phyloP scores from a whole-genome alignment of 1,140 invertebrate genomes.

The Meloidogyne floridensis region DNA sequence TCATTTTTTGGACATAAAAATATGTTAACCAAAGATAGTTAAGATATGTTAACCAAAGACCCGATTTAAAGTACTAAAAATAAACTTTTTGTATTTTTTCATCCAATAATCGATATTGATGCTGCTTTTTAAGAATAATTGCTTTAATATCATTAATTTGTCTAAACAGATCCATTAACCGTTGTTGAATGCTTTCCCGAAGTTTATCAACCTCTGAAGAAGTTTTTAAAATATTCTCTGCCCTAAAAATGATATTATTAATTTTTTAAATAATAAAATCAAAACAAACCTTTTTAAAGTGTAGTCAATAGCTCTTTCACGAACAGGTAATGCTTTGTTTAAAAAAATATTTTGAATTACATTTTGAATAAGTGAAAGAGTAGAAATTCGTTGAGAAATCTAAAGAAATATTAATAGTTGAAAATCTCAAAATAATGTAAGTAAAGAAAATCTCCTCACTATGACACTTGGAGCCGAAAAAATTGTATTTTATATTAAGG shows the following conservation, averaged over 20 bases:
- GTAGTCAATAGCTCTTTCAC: conserved; percentile 1
- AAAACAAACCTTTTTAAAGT: conserved; percentile 1
- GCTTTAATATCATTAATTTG: conserved; percentile 26
- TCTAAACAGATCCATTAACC: conserved; percentile 1
- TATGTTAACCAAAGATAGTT: too few species aligned
- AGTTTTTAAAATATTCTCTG: conserved; percentile 5
- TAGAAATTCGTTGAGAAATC: neutral
- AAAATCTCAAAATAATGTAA: neutral
- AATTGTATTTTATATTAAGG: too few species aligned
- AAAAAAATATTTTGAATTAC: conserved; percentile 1
- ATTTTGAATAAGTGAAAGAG: conserved; percentile 3
- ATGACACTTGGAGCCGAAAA: too few species aligned
- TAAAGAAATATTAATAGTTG: neutral
- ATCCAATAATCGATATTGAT: conserved; percentile 8
- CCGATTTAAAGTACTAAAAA: too few species aligned
- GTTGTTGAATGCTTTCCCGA: conserved; percentile 13
- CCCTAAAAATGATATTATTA: neutral
- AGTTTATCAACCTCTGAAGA: conserved; percentile 7
- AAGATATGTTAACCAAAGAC: too few species aligned
- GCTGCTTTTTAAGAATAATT: neutral
- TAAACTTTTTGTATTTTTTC: conserved; percentile 2
- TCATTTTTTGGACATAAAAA: too few species aligned
- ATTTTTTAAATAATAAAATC: neutral
- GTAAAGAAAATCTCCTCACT: too few species aligned
- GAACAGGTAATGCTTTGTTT: conserved; percentile 8